phyloP scores from a whole-genome alignment of 2,113 vertebrate genomes.

The Nothoprocta perdicaria region DNA sequence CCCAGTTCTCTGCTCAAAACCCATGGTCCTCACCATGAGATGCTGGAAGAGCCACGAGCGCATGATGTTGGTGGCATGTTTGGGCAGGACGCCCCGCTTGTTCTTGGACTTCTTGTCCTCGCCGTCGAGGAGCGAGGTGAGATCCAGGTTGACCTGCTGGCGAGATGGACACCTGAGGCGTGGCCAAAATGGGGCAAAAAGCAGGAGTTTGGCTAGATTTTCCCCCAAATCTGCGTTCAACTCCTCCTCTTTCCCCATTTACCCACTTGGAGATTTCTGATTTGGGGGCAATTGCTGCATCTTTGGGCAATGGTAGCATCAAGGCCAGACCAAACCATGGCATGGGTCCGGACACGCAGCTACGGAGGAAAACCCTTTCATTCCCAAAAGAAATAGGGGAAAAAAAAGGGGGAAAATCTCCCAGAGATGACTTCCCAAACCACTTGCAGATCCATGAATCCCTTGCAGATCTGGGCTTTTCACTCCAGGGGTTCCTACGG shows the following conservation, averaged over 20 bases:
- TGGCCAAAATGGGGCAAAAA: not conserved
- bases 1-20: not conserved
- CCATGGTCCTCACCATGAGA: conserved; percentile 89
- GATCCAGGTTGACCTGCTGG: conserved; percentile 93
- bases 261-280: not conserved
- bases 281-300: accelerated
- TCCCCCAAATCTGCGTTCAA: not conserved
- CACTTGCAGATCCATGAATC: not conserved
- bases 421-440: not conserved
- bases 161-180: conserved; percentile 56
- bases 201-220: too few relatives aligned
- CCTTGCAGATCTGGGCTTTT: not conserved
- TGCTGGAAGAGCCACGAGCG: conserved; percentile 99
- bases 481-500: not conserved
- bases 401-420: not conserved
- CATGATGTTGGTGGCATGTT: conserved; percentile 99
- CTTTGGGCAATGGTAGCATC: accelerated
- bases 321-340: not conserved
- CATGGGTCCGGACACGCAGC: accelerated
- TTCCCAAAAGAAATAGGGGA: not conserved
- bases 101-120: conserved; percentile 99
- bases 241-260: not conserved
- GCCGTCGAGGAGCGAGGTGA: conserved; percentile 92
- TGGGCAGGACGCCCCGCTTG: conserved; percentile 95
- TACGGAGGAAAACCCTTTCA: not conserved